Conservation (phyloP, 2,888 invertebrate species). For the Apodemia mormo region DNA sequence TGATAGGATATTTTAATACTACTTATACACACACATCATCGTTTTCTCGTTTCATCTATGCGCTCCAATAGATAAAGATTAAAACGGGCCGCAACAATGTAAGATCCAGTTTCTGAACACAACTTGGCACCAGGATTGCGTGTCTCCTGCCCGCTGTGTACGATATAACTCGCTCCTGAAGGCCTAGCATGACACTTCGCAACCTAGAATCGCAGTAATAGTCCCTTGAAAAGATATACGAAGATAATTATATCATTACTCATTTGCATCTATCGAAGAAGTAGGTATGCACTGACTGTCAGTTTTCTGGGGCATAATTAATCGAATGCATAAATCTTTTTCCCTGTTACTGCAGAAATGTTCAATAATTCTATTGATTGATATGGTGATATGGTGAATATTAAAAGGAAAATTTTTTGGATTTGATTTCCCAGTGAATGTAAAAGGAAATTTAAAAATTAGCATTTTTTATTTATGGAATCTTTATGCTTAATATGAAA, state of each 20-base stretch:
- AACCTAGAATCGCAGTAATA: not conserved
- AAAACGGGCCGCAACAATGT: conserved; percentile 12
- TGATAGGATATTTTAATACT: not conserved
- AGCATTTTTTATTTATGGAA: no score
- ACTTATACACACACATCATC: not conserved
- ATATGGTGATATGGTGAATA: no score
- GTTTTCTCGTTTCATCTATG: conserved; percentile 15
- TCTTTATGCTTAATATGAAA: no score
- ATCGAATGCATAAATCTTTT: no score
- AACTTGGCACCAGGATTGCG: conserved; percentile 7
- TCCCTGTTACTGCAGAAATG: no score
- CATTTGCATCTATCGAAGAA: not conserved
- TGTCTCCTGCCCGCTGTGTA: conserved; percentile 6
- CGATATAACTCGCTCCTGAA: not conserved
- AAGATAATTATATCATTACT: not conserved
- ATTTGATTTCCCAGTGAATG: no score
- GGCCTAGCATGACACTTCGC: conserved; percentile 2
- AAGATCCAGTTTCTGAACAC: conserved; percentile 17
- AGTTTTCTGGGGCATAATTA: no score
- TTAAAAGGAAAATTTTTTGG: no score
- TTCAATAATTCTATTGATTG: no score
- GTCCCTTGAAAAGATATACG: not conserved
- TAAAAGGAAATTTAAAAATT: no score
- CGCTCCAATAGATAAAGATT: conserved; percentile 16
- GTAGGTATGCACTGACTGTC: no score